Evolutionary conservation across 2,888 invertebrate genomes (phyloP).

Genomic region (Xanthorhoe designata): DNA sequence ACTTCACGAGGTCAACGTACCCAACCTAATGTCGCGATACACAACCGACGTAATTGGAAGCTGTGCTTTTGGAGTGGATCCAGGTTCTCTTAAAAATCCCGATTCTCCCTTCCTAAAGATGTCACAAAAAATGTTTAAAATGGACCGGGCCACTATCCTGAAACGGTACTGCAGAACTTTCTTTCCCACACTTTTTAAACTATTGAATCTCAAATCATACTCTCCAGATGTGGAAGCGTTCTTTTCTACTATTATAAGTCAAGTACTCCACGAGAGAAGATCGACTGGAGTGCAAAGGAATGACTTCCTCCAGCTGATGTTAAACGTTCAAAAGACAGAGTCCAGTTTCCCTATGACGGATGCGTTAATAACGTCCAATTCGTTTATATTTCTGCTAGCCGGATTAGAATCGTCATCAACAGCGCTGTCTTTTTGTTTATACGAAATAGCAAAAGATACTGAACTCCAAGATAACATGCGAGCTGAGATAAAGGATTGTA

Average conservation of each 20-base stretch:
- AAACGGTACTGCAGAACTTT: constrained; percentile 78
- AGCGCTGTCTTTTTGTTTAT: constrained; percentile 77
- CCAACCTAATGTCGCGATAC: constrained; percentile 71
- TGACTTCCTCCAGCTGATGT: constrained; percentile 80
- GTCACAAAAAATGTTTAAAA: constrained; percentile 79
- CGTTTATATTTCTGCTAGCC: constrained; percentile 82
- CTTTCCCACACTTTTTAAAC: constrained; percentile 74
- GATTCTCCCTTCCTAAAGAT: constrained; percentile 77
- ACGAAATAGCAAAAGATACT: constrained; percentile 72
- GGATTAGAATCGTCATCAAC: constrained; percentile 78
- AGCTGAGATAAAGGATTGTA: constrained; percentile 67
- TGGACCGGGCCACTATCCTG: constrained; percentile 66
- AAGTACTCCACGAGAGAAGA: constrained; percentile 73
- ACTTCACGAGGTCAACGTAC: constrained; percentile 67
- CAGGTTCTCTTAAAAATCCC: constrained; percentile 69
- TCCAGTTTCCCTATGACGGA: constrained; percentile 74
- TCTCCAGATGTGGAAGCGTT: constrained; percentile 74
- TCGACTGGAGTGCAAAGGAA: constrained; percentile 63
- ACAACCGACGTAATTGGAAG: constrained; percentile 81
- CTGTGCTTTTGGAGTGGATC: constrained; percentile 79
- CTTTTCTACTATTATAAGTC: constrained; percentile 72
- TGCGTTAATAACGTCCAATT: constrained; percentile 79
- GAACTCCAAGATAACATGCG: constrained; percentile 70
- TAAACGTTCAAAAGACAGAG: constrained; percentile 74
- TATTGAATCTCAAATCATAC: constrained; percentile 75